phyloP scores from a whole-genome alignment of 2,888 invertebrate genomes.

The Chalcosyrphus nemorum region DNA sequence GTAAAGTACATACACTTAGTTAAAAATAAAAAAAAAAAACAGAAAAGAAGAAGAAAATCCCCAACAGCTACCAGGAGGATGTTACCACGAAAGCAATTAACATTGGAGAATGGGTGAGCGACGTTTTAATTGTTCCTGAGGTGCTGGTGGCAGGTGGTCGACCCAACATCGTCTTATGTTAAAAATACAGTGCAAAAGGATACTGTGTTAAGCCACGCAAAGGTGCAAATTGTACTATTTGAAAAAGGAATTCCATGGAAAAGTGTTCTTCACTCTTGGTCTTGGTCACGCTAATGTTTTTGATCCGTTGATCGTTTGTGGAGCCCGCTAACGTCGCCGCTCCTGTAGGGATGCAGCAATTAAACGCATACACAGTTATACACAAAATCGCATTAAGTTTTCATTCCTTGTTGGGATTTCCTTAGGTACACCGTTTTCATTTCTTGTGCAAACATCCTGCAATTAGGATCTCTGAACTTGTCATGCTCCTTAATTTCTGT shows the following conservation, averaged over 20 bases:
- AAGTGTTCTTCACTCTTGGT: conserved; percentile 30
- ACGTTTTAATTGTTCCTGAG: conserved; percentile 52
- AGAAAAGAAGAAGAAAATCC: neutral
- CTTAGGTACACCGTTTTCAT: conserved; percentile 43
- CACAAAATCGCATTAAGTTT: conserved; percentile 15
- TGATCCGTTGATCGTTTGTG: conserved; percentile 28
- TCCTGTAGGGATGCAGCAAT: conserved; percentile 11
- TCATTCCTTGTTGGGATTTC: conserved; percentile 24
- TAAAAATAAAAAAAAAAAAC: too few relatives aligned
- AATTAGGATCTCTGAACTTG: conserved; percentile 63
- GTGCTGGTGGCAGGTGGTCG: neutral
- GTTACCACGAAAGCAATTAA: conserved; percentile 65
- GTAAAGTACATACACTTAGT: neutral
- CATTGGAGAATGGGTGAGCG: conserved; percentile 43
- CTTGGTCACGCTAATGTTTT: conserved; percentile 61
- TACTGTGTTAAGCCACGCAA: conserved; percentile 44
- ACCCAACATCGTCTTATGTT: conserved; percentile 8
- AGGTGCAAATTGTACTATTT: conserved; percentile 56
- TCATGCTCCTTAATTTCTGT: conserved; percentile 66
- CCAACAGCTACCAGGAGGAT: conserved; percentile 6
- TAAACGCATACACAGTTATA: neutral
- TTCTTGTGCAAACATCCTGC: conserved; percentile 65
- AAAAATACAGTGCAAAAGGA: neutral
- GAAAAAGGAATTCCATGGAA: conserved; percentile 18
- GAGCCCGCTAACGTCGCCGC: neutral